A percentile compares a stretch with the other conserved stretches of the same genome.
Evolutionary conservation across 30 jellyfish, hydroid and myxozoan genomes (phyloP).

Genomic region (Cassiopea andromeda): DNA sequence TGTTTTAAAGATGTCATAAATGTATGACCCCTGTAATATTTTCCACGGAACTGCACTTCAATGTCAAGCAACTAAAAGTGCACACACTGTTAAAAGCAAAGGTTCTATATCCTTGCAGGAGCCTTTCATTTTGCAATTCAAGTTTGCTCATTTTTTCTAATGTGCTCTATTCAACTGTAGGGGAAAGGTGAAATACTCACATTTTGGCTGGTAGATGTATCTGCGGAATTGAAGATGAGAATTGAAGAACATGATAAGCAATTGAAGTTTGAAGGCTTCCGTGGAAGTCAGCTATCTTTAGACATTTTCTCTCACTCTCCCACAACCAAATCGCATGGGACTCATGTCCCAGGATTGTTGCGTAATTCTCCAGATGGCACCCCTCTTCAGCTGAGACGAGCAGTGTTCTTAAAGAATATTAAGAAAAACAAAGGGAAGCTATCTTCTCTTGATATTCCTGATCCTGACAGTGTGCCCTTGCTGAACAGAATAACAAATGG

Average conservation of each 20-base stretch:
- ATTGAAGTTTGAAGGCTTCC: not conserved
- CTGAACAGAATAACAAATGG: constrained; percentile 32
- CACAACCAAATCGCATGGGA: constrained; percentile 1
- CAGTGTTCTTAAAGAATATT: constrained; percentile 37
- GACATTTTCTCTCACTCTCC: constrained; percentile 52
- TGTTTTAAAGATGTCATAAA: too few relatives aligned
- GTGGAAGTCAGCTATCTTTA: constrained; percentile 36
- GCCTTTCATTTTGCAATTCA: not conserved
- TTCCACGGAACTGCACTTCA: too few relatives aligned
- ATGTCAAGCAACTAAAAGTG: too few relatives aligned
- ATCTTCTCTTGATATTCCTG: constrained; percentile 32
- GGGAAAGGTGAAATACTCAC: constrained; percentile 85
- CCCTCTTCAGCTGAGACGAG: constrained; percentile 32
- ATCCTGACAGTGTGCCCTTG: constrained; percentile 26
- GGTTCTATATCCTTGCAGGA: not conserved
- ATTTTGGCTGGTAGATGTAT: constrained; percentile 71
- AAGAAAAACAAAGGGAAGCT: constrained; percentile 27
- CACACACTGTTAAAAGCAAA: too few relatives aligned
- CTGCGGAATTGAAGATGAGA: constrained; percentile 41
- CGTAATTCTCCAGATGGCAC: constrained; percentile 35
- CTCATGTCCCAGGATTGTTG: constrained; percentile 32
- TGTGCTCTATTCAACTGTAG: constrained; percentile 30
- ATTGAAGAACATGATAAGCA: constrained; percentile 4
- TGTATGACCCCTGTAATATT: too few relatives aligned
- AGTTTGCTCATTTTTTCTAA: not conserved